Conservation (phyloP, 2,113 vertebrate species). For the Pleuronectes platessa region DNA sequence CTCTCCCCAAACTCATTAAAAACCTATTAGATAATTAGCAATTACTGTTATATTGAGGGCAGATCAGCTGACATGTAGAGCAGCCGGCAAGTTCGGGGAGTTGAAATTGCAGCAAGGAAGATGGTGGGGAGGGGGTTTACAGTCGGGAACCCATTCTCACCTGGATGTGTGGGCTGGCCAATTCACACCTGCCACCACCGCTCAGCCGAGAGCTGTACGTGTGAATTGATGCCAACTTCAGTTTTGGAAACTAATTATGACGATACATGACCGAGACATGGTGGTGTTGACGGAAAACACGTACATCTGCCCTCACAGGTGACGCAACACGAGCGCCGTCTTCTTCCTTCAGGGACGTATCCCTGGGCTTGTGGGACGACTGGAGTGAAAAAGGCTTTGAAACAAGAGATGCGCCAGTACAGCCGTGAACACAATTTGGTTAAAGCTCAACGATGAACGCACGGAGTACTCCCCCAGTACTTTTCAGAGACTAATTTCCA, state of each 20-base stretch:
- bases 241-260: conserved; percentile 50
- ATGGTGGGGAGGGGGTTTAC: conserved; percentile 40
- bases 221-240: conserved; percentile 61
- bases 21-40: conserved; percentile 81
- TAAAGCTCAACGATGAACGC: not conserved
- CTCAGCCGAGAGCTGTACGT: conserved; percentile 35
- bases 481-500: conserved; percentile 29
- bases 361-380: not conserved
- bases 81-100: conserved; percentile 72
- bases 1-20: conserved; percentile 83
- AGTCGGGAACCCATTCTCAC: conserved; percentile 51
- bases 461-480: not conserved
- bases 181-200: conserved; percentile 64
- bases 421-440: conserved; percentile 14
- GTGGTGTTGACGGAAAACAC: conserved; percentile 32
- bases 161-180: conserved; percentile 49
- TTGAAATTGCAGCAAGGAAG: conserved; percentile 58
- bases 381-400: conserved; percentile 37
- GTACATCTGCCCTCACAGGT: conserved; percentile 4
- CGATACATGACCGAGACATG: conserved; percentile 19
- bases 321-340: conserved; percentile 7
- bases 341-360: conserved; percentile 34
- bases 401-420: conserved; percentile 18
- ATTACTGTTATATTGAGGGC: conserved; percentile 81
- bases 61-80: conserved; percentile 82